Evolutionary conservation across 2,113 vertebrate genomes (phyloP).

Genomic region (Arvicanthis niloticus): DNA sequence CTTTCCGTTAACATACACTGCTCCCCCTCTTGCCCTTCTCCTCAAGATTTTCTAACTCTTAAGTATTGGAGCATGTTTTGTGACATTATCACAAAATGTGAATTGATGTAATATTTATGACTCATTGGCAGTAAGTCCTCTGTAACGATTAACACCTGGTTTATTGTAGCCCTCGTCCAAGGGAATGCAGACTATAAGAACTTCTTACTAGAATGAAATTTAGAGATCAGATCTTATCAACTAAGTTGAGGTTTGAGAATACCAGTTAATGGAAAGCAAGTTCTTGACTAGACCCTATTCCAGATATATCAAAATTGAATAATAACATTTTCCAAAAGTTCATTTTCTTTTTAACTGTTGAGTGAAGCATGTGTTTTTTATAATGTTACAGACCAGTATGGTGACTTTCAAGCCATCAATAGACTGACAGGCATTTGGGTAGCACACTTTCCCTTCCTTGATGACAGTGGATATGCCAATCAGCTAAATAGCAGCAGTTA

Average conservation of each 20-base stretch:
- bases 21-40: neutral
- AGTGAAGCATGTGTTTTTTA: neutral
- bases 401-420: neutral
- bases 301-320: conserved; percentile 25
- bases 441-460: neutral
- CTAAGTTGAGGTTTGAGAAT: neutral
- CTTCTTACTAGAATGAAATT: conserved; percentile 19
- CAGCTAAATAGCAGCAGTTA: conserved; percentile 31
- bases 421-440: neutral
- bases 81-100: neutral
- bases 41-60: conserved; percentile 28
- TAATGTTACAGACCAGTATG: neutral
- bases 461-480: neutral
- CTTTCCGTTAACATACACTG: neutral
- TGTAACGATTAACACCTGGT: neutral
- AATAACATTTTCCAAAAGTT: conserved; percentile 22
- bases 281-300: conserved; percentile 22
- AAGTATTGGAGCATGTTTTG: neutral
- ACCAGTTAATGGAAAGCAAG: conserved; percentile 21
- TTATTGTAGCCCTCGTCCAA: neutral
- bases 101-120: conserved; percentile 5
- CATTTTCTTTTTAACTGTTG: conserved; percentile 45
- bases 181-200: neutral
- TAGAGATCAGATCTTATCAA: neutral
- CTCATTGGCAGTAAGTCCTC: neutral